Evolutionary conservation across 2,113 vertebrate genomes (phyloP), one percentile per base, ranked within the genome.

Genomic region (Scalopus aquaticus): DNA sequence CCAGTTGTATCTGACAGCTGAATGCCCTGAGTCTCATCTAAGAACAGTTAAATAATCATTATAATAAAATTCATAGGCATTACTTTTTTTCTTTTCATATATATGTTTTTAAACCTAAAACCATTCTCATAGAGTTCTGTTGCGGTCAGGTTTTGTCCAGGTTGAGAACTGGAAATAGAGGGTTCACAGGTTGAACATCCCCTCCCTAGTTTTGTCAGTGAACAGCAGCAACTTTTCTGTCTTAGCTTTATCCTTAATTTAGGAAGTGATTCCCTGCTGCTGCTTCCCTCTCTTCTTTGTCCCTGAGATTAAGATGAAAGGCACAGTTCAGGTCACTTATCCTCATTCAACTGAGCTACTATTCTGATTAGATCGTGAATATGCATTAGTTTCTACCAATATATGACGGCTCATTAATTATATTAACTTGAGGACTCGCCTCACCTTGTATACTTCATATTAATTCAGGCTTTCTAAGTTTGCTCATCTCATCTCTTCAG

Each of bases 271-370:
- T 85, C 24, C 26, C 62, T 64, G 6, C 19, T n/a, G 77, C 6
- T 93, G 62, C 9, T 64, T 88, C 92, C 85, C 78, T 54, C 51
- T 90, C 35, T 58, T 64, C 28, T 91, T 39, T 93, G 54, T 84
- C 83, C 65, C 79, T 56, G 16, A 67, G 74, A 93, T 84, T 62
- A 84, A 91, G 83, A 91, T 65, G 82, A 93, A 89, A 93, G 78
- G 49, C 26, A 62, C 44, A 87, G 44, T 72, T 95, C 51, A 60
- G 93, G 94, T 91, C 83, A 83, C 37, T 42, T 79, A 56, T 51
- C 82, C 39, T 93, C 60, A 72, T 35, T 67, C 69, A 37, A 22
- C 91, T 0, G 1, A 65, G 42, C 35, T 37, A 19, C 44, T 28
- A 0, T 73, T 90, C 24, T 79, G 42, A 90, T 86, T 51, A 58